phyloP scores from a whole-genome alignment of 2,888 invertebrate genomes.

The Ditylenchus weischeri region DNA sequence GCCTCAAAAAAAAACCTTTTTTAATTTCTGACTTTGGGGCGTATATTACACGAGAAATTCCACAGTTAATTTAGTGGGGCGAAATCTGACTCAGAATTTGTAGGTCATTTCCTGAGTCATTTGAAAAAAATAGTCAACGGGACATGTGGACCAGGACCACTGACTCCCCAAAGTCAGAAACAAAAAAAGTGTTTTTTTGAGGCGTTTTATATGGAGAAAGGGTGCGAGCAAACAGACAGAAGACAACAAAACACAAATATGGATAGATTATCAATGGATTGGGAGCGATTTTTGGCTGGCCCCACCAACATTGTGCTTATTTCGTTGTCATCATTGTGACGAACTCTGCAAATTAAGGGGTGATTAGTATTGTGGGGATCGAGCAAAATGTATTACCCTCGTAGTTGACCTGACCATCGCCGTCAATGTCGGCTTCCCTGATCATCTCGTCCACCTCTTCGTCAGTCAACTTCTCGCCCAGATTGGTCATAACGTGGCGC shows the following conservation, averaged over 20 bases:
- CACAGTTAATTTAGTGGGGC: too few relatives aligned
- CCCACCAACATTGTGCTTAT: slow-evolving; percentile 31
- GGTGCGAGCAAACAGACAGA: too few relatives aligned
- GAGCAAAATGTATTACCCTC: slow-evolving; percentile 41
- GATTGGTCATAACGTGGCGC: slow-evolving; percentile 99
- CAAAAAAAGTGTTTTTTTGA: too few relatives aligned
- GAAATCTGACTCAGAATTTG: too few relatives aligned
- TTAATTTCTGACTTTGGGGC: too few relatives aligned
- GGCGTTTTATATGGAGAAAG: too few relatives aligned
- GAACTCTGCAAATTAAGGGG: slow-evolving; percentile 45
- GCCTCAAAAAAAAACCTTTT: too few relatives aligned
- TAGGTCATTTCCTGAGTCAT: too few relatives aligned
- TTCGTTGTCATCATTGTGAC: slow-evolving; percentile 59
- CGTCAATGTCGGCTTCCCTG: slow-evolving; percentile 70
- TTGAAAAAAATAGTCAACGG: too few relatives aligned
- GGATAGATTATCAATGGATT: not conserved
- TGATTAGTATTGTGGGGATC: not conserved
- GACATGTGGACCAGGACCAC: too few relatives aligned
- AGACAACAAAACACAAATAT: not conserved
- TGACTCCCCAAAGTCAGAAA: too few relatives aligned
- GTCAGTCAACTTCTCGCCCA: slow-evolving; percentile 97
- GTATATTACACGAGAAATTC: too few relatives aligned
- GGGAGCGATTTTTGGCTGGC: not conserved
- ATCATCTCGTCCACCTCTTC: slow-evolving; percentile 98
- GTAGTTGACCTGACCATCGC: slow-evolving; percentile 97